These are phyloP conservation scores for Sciurus carolinensis DNA, from an alignment of 2,797 vertebrate species.

Conservation along the genomic window DNA sequence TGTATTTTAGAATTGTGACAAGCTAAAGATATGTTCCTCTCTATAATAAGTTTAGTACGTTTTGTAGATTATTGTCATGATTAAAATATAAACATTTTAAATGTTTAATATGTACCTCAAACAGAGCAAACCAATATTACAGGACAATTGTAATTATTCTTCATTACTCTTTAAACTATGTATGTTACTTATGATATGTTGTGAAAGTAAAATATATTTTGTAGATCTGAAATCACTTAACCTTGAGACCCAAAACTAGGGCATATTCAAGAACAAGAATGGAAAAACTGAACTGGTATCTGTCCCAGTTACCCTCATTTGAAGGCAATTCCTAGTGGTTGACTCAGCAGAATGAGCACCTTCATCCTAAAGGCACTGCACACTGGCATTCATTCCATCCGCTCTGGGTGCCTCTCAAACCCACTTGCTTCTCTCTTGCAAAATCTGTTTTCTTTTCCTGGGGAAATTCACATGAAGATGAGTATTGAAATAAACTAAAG, in stretches of 20 bases:
- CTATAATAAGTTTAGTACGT: not conserved
- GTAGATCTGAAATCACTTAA: not conserved
- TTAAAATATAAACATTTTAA: not conserved
- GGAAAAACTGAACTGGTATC: not conserved
- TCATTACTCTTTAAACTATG: not conserved
- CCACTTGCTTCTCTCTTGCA: not conserved
- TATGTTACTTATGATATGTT: not conserved
- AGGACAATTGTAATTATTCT: not conserved
- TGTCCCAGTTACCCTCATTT: not conserved
- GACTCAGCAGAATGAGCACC: not conserved
- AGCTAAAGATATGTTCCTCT: not conserved
- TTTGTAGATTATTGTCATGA: not conserved
- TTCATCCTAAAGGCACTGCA: not conserved
- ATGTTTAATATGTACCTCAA: not conserved
- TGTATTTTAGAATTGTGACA: not conserved
- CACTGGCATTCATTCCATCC: not conserved
- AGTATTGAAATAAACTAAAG: not conserved
- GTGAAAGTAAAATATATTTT: constrained; percentile 31
- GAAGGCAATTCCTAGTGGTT: not conserved
- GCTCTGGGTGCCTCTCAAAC: not conserved
- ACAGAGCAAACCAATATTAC: not conserved
- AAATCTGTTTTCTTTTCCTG: not conserved
- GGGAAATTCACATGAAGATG: not conserved
- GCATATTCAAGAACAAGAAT: not conserved
- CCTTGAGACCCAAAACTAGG: not conserved